Evolutionary conservation across 2,113 vertebrate species (phyloP).

Genomic region (Lates calcarifer): DNA sequence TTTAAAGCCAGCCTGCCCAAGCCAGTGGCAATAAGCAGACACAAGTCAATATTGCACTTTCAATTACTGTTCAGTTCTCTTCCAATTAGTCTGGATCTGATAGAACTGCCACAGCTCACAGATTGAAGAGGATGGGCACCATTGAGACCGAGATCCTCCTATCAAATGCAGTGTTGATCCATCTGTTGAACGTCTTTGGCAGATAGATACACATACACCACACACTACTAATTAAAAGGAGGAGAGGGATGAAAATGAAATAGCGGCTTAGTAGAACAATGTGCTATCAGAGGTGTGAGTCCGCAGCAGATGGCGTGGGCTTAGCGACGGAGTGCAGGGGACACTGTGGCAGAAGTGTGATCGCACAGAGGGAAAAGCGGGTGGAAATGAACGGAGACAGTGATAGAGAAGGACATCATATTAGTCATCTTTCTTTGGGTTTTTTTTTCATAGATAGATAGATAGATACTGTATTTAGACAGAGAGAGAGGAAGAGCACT

Average conservation of each 20-base stretch:
- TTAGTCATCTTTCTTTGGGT: constrained; percentile 14
- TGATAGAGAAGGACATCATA: neutral
- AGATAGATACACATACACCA: constrained; percentile 32
- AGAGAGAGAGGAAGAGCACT: neutral
- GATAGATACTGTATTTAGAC: neutral
- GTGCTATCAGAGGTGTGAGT: constrained; percentile 76
- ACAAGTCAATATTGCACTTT: constrained; percentile 72
- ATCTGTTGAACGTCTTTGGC: constrained; percentile 59
- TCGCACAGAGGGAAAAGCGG: constrained; percentile 11
- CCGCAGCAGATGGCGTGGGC: constrained; percentile 73
- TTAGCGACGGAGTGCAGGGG: constrained; percentile 34
- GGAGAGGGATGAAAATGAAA: constrained; percentile 51
- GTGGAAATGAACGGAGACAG: neutral
- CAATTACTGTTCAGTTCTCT: constrained; percentile 62
- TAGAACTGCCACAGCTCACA: constrained; percentile 51
- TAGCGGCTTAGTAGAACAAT: constrained; percentile 55
- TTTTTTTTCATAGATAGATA: neutral
- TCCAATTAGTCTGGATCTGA: constrained; percentile 74
- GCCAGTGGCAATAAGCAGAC: constrained; percentile 51
- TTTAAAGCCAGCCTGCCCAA: constrained; percentile 23
- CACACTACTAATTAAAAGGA: constrained; percentile 56
- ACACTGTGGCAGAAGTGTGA: constrained; percentile 29
- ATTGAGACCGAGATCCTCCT: constrained; percentile 40
- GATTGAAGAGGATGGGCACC: constrained; percentile 42
- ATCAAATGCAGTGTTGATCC: constrained; percentile 49